Conservation (phyloP, 2,113 vertebrate genomes). For the Vulpes lagopus region DNA sequence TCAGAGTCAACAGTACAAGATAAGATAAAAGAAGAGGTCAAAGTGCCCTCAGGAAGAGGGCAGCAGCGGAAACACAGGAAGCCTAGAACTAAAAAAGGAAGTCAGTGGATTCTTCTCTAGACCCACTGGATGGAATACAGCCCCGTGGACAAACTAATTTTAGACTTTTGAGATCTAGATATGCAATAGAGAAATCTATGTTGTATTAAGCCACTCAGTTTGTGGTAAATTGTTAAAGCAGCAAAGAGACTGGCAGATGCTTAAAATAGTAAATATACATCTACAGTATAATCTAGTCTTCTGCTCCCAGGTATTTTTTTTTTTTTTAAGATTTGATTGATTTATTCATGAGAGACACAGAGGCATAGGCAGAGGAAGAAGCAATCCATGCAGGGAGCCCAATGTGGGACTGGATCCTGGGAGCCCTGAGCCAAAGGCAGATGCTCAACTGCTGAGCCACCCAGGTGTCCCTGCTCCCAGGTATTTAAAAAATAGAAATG, state of each 20-base stretch:
- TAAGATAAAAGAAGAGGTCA: not conserved
- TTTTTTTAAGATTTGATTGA: too few species aligned
- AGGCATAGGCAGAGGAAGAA: too few species aligned
- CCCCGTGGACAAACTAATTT: not conserved
- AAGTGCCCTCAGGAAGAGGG: not conserved
- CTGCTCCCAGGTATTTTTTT: not conserved
- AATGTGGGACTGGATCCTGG: too few species aligned
- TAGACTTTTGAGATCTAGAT: not conserved
- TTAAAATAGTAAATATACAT: not conserved
- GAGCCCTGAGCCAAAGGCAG: too few species aligned
- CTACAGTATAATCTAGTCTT: not conserved
- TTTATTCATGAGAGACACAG: too few species aligned
- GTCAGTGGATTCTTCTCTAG: not conserved
- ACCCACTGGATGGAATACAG: not conserved
- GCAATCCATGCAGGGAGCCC: too few species aligned
- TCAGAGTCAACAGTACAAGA: not conserved
- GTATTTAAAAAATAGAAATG: not conserved
- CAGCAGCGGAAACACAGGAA: not conserved
- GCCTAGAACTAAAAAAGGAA: not conserved
- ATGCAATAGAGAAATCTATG: not conserved
- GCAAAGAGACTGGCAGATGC: not conserved
- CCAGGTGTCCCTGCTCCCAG: not conserved
- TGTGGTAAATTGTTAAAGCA: not conserved
- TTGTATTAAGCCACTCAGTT: not conserved
- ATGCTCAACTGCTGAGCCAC: too few species aligned